Evolutionary conservation across 1,140 invertebrate species (phyloP).

Genomic region (Panagrolaimus sp.): DNA sequence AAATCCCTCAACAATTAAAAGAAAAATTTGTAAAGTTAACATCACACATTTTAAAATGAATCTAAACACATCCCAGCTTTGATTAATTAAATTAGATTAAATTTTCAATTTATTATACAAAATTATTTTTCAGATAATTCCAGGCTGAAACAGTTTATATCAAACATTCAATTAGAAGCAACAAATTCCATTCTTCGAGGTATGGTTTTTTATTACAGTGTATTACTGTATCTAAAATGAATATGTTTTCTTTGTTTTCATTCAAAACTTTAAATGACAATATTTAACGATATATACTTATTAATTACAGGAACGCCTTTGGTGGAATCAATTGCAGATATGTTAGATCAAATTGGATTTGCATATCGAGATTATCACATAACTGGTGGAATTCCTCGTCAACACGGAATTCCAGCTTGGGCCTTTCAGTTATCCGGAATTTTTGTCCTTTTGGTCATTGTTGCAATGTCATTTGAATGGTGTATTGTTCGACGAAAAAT

Average conservation of each 20-base stretch:
- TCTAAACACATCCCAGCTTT: no score
- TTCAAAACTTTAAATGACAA: no score
- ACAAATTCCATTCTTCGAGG: background rate
- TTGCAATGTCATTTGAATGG: slow-evolving; percentile 11
- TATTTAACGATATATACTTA: background rate
- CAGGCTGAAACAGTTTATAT: background rate
- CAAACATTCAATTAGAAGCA: slow-evolving; percentile 7
- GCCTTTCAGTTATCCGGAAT: background rate
- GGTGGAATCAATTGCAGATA: background rate
- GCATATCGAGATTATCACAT: background rate
- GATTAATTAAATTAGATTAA: no score
- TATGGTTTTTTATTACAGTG: no score
- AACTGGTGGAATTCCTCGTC: background rate
- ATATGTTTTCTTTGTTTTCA: no score
- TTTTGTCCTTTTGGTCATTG: background rate
- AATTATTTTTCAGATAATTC: background rate
- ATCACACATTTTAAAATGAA: no score
- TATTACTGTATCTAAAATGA: no score
- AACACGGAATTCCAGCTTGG: slow-evolving; percentile 3
- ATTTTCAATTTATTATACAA: no score
- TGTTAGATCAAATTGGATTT: background rate
- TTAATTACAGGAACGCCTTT: background rate
- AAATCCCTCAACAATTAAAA: no score
- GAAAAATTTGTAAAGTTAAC: no score
- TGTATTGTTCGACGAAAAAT: slow-evolving; percentile 1